Conservation (phyloP, 2,888 invertebrate genomes). For the Drosophila seclusa region DNA sequence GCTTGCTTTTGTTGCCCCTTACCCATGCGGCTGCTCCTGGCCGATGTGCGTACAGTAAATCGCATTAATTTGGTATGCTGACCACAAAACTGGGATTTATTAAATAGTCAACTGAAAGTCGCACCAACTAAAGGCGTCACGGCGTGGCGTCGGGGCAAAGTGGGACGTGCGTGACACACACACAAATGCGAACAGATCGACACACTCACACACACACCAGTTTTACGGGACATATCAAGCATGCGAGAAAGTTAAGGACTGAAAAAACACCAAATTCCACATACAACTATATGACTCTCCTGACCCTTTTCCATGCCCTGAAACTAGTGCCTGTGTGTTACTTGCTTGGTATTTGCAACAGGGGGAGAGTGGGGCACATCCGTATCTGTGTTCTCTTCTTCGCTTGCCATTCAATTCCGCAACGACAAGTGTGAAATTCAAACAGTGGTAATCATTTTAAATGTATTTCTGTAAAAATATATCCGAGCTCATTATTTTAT, state of each 20-base stretch:
- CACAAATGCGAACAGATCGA: constrained; percentile 49
- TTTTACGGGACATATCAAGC: constrained; percentile 25
- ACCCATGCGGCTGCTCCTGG: not conserved
- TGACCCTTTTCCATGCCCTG: constrained; percentile 30
- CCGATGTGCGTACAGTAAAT: constrained; percentile 60
- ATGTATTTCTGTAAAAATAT: constrained; percentile 3
- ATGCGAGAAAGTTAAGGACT: constrained; percentile 58
- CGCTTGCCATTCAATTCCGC: constrained; percentile 60
- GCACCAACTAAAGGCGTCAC: constrained; percentile 34
- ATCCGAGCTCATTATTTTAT: not conserved
- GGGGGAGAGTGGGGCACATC: constrained; percentile 24
- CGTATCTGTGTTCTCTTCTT: constrained; percentile 50
- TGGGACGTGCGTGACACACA: constrained; percentile 69
- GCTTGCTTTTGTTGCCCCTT: not conserved
- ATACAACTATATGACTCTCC: constrained; percentile 32
- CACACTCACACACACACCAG: constrained; percentile 23
- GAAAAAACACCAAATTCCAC: constrained; percentile 18
- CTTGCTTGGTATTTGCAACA: constrained; percentile 18
- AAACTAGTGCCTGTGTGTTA: constrained; percentile 1
- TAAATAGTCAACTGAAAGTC: constrained; percentile 78
- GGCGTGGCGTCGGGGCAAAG: constrained; percentile 21
- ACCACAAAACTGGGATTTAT: constrained; percentile 82
- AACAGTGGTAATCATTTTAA: constrained; percentile 44
- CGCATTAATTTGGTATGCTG: constrained; percentile 82
- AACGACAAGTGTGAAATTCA: constrained; percentile 23